Evolutionary conservation across 2,888 invertebrate species (phyloP).

Genomic region (Aphodius granarius): DNA sequence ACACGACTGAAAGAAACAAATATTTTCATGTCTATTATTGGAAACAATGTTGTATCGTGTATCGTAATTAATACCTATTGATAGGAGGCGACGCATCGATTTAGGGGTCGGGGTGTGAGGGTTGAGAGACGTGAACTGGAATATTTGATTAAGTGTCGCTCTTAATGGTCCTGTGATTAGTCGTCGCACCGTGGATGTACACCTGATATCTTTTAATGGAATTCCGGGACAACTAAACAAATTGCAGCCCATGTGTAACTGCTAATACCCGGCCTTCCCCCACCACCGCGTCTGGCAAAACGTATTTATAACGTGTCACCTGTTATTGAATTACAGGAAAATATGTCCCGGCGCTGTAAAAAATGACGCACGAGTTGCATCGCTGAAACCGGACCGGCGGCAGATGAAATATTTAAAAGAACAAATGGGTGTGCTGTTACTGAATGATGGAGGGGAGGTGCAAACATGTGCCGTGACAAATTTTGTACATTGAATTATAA

Average conservation of each 20-base stretch:
- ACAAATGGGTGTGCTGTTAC: background rate
- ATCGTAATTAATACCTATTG: background rate
- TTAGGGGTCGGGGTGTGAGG: background rate
- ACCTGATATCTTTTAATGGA: constrained; percentile 14
- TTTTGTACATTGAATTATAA: background rate
- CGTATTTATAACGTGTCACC: constrained; percentile 6
- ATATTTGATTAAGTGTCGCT: constrained; percentile 9
- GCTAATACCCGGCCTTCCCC: background rate
- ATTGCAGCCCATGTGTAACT: constrained; percentile 13
- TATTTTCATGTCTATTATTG: background rate
- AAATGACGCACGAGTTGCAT: background rate
- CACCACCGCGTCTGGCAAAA: background rate
- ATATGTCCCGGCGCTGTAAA: background rate
- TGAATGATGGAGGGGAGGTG: background rate
- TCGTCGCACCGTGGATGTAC: constrained; percentile 3
- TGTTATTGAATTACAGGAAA: constrained; percentile 5
- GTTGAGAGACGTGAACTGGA: background rate
- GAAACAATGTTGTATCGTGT: background rate
- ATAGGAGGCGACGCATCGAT: background rate
- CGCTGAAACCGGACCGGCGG: background rate
- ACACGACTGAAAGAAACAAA: too few relatives aligned
- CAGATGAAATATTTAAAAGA: background rate
- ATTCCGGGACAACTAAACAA: constrained; percentile 3
- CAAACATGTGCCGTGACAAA: background rate
- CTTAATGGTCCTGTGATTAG: constrained; percentile 12